phyloP scores from a whole-genome alignment of 2,797 vertebrate genomes.

The Perdix hodgsoniae region DNA sequence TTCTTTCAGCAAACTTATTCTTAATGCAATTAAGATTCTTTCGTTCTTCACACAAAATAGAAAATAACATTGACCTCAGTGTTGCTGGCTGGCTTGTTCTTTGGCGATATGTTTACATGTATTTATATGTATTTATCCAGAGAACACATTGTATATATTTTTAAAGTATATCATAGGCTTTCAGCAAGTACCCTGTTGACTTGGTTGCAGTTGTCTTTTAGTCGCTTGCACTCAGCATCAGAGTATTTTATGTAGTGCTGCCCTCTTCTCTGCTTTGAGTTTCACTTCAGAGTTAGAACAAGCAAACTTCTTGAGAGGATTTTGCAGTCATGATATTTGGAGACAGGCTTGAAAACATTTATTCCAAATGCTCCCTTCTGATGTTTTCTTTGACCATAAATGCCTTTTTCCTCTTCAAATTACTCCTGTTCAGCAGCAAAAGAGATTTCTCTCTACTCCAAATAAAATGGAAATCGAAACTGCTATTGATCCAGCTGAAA shows the following conservation, averaged over 20 bases:
- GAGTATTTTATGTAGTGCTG: not conserved
- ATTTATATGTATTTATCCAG: not conserved
- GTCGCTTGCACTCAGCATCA: accelerated
- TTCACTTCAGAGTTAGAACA: not conserved
- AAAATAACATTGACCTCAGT: not conserved
- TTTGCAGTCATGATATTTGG: not conserved
- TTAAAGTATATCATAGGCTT: not conserved
- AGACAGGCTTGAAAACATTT: not conserved
- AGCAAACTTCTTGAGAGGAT: not conserved
- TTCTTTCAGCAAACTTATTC: not conserved
- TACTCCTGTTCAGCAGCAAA: not conserved
- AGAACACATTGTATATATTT: not conserved
- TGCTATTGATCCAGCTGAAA: not conserved
- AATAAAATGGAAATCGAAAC: not conserved
- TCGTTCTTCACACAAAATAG: not conserved
- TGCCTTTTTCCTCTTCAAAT: not conserved
- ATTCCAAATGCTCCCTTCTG: not conserved
- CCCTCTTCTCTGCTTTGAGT: not conserved
- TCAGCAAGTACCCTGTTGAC: not conserved
- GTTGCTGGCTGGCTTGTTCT: not conserved
- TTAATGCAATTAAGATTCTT: not conserved
- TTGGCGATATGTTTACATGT: not conserved
- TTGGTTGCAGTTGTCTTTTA: not conserved
- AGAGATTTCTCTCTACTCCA: not conserved
- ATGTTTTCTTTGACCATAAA: not conserved